A percentile compares a stretch with the other conserved stretches of the same genome.
phyloP scores from a whole-genome alignment of 1,140 invertebrate species.

The Dinoponera quadriceps region DNA sequence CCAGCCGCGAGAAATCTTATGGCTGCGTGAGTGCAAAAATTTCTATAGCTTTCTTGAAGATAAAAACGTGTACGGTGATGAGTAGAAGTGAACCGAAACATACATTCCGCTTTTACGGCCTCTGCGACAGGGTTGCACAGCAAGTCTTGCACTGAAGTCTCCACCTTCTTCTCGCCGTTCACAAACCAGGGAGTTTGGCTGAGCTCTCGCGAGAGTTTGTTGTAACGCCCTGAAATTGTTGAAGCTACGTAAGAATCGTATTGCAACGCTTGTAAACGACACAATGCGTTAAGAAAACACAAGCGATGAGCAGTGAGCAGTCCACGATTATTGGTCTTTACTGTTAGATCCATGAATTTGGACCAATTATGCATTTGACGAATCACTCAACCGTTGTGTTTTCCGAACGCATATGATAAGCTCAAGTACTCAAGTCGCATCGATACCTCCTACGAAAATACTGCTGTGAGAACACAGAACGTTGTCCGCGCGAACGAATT shows the following conservation, averaged over 20 bases:
- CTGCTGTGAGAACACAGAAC: slow-evolving; percentile 86
- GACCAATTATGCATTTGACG: too few relatives aligned
- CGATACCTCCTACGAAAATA: slow-evolving; percentile 88
- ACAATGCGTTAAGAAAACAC: slow-evolving; percentile 19
- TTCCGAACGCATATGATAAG: too few relatives aligned
- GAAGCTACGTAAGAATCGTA: slow-evolving; percentile 47
- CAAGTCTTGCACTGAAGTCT: slow-evolving; percentile 96
- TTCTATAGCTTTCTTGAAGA: slow-evolving; percentile 1
- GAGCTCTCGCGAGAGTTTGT: slow-evolving; percentile 94
- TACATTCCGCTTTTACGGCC: slow-evolving; percentile 86
- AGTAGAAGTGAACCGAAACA: slow-evolving; percentile 59
- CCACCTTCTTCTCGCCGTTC: slow-evolving; percentile 92
- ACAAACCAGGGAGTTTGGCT: slow-evolving; percentile 98
- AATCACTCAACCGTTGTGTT: too few relatives aligned
- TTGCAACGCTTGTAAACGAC: neutral
- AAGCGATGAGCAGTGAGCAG: too few relatives aligned
- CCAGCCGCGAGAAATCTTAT: slow-evolving; percentile 95
- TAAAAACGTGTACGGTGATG: neutral
- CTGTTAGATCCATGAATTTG: too few relatives aligned
- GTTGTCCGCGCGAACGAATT: slow-evolving; percentile 80
- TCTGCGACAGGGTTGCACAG: slow-evolving; percentile 89
- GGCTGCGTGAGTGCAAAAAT: slow-evolving; percentile 76
- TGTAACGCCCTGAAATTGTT: slow-evolving; percentile 90
- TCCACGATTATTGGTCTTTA: too few relatives aligned
- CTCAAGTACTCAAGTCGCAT: neutral